Conservation (phyloP, 2,113 vertebrate genomes). For the Seriola dumerili region DNA sequence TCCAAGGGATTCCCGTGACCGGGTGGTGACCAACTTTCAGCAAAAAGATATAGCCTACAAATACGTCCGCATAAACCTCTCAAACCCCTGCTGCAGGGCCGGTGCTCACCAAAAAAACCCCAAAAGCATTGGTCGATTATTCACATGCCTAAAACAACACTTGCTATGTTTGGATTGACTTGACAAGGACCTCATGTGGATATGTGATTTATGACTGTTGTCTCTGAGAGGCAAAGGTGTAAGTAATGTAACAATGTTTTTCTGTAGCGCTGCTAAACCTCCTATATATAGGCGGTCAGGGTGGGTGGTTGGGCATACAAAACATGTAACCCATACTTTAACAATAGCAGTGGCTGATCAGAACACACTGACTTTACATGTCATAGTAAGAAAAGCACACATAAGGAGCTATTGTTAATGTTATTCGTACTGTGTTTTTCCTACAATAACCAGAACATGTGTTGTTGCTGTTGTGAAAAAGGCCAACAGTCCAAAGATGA, state of each 20-base stretch:
- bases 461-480: background rate
- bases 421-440: background rate
- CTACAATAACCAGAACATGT: background rate
- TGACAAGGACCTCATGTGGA: background rate
- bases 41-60: background rate
- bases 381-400: background rate
- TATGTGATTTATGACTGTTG: background rate
- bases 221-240: background rate
- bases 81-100: background rate
- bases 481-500: background rate
- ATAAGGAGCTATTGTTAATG: background rate
- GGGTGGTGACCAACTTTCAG: background rate
- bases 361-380: background rate
- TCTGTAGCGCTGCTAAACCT: background rate
- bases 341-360: background rate
- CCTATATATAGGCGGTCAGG: background rate
- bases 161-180: conserved; percentile 3
- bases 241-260: background rate
- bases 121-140: background rate
- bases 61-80: background rate
- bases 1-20: background rate
- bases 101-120: background rate
- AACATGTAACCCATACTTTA: background rate
- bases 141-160: background rate
- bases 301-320: background rate